A percentile compares a stretch with the other conserved stretches of the same genome.
Evolutionary conservation across 2,113 vertebrate species (phyloP).

Genomic region (Rhinolophus ferrumequinum): DNA sequence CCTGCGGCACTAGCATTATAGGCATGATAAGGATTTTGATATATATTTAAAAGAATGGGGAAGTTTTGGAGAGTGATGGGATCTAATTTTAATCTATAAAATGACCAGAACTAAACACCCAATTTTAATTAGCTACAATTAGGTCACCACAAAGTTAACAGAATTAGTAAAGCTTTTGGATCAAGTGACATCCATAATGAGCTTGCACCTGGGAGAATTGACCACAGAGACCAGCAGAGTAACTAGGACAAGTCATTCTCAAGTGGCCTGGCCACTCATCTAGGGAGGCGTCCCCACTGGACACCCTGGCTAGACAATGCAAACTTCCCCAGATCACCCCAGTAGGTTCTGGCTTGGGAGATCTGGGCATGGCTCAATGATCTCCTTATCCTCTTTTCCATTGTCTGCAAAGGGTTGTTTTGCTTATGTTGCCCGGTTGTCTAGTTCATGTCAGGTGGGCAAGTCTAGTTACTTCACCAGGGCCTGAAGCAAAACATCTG

Average conservation of each 20-base stretch:
- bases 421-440: background rate
- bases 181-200: background rate
- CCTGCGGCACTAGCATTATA: no score
- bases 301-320: no score
- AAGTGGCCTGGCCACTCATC: rapidly evolving
- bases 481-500: background rate
- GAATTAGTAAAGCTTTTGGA: background rate
- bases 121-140: constrained; percentile 46
- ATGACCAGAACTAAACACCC: background rate
- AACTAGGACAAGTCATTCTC: background rate
- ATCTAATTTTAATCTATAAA: background rate
- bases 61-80: background rate
- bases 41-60: background rate
- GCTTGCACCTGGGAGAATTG: background rate
- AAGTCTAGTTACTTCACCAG: no score
- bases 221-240: background rate
- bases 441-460: background rate
- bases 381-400: background rate
- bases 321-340: rapidly evolving
- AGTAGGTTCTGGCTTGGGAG: rapidly evolving
- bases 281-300: rapidly evolving
- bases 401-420: background rate
- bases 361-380: rapidly evolving
- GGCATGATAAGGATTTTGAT: background rate
- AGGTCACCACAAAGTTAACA: constrained; percentile 13